phyloP scores from a whole-genome alignment of 2,888 invertebrate genomes.

The Luperina nickerlii region DNA sequence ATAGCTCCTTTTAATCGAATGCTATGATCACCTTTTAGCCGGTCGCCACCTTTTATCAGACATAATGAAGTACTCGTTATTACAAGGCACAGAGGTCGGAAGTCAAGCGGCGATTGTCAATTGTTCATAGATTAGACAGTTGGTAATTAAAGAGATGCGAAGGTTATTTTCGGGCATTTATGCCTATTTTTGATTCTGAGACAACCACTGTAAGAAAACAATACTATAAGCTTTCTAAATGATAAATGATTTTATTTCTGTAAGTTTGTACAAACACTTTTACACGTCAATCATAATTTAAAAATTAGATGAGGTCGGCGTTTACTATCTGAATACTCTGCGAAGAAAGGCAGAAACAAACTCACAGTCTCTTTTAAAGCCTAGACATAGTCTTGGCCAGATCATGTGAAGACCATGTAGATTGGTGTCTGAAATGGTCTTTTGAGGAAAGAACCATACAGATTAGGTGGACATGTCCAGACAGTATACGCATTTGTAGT shows the following conservation, averaged over 20 bases:
- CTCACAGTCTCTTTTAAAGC: not conserved
- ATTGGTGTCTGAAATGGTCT: no score
- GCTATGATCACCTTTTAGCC: slow-evolving; percentile 1
- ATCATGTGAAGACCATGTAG: not conserved
- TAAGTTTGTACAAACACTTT: not conserved
- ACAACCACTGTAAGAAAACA: not conserved
- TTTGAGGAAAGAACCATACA: no score
- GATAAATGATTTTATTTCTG: not conserved
- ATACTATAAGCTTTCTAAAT: not conserved
- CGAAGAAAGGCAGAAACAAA: no score
- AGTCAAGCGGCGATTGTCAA: slow-evolving; percentile 60
- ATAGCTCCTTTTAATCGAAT: not conserved
- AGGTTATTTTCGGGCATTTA: not conserved
- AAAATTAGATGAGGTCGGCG: not conserved
- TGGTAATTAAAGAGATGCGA: slow-evolving; percentile 49
- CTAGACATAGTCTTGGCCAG: not conserved
- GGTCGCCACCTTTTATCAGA: slow-evolving; percentile 33
- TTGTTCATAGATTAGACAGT: slow-evolving; percentile 39
- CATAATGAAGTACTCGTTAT: slow-evolving; percentile 44
- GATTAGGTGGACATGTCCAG: not conserved
- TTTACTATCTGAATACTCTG: not conserved
- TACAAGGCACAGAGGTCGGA: slow-evolving; percentile 39
- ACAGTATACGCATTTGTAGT: no score
- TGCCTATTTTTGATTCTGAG: not conserved
- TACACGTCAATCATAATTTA: not conserved